Evolutionary conservation across 2,888 invertebrate species (phyloP).

Genomic region (Apodemia mormo): DNA sequence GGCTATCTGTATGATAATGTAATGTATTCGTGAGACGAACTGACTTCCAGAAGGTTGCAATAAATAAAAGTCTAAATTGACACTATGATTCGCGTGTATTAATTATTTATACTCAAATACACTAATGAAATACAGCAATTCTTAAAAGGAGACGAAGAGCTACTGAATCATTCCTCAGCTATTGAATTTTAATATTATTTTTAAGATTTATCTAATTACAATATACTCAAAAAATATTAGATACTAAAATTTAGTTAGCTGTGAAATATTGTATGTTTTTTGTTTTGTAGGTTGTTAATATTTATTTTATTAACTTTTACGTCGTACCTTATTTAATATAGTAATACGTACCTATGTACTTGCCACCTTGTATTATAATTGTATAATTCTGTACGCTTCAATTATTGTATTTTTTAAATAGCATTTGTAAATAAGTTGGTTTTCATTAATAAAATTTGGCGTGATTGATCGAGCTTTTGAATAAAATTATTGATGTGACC

Average conservation of each 20-base stretch:
- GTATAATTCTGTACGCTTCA: not conserved
- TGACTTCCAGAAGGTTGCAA: too few relatives aligned
- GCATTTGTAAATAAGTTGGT: slow-evolving; percentile 1
- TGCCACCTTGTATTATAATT: slow-evolving; percentile 7
- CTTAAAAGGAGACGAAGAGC: too few relatives aligned
- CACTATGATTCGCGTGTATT: too few relatives aligned
- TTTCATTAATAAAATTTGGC: not conserved
- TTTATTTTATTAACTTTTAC: slow-evolving; percentile 11
- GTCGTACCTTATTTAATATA: slow-evolving; percentile 7
- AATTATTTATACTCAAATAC: too few relatives aligned
- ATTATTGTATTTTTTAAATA: slow-evolving; percentile 2
- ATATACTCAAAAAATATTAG: not conserved
- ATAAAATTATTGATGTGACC: not conserved
- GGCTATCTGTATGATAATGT: too few relatives aligned
- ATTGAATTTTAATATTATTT: too few relatives aligned
- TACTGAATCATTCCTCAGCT: too few relatives aligned
- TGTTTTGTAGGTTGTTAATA: not conserved
- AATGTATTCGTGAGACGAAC: too few relatives aligned
- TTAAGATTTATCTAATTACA: not conserved
- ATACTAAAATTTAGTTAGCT: slow-evolving; percentile 19
- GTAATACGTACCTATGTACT: not conserved
- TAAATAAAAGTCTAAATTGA: too few relatives aligned
- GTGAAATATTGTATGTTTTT: not conserved
- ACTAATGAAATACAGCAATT: too few relatives aligned
- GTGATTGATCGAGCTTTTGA: slow-evolving; percentile 6